Conservation (phyloP, 2,888 invertebrate genomes). For the Orchestes rusci region DNA sequence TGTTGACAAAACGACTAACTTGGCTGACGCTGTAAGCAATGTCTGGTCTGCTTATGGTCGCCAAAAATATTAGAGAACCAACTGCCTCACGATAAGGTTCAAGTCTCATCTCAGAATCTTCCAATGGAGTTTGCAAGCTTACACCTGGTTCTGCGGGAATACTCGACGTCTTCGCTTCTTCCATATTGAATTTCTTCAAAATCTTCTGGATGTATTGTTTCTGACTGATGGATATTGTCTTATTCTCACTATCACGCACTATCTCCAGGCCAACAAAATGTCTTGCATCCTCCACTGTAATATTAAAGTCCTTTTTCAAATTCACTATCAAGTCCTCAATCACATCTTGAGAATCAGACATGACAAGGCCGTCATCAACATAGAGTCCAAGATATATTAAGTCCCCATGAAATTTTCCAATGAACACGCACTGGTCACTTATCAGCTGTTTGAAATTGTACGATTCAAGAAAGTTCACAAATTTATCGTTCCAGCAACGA, state of each 20-base stretch:
- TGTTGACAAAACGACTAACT: conserved; percentile 24
- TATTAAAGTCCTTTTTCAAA: conserved; percentile 8
- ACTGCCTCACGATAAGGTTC: conserved; percentile 28
- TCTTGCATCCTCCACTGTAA: conserved; percentile 4
- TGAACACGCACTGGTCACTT: conserved; percentile 3
- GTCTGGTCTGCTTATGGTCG: conserved; percentile 27
- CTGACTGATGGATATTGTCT: conserved; percentile 2
- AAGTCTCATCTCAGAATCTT: conserved; percentile 6
- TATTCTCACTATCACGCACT: not conserved
- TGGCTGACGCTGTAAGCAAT: conserved; percentile 23
- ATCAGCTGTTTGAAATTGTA: conserved; percentile 1
- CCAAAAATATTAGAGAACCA: conserved; percentile 26
- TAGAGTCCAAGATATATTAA: conserved; percentile 8
- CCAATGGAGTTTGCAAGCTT: conserved; percentile 2
- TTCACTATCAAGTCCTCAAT: conserved; percentile 1
- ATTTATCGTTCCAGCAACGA: conserved; percentile 4
- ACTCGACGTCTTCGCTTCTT: conserved; percentile 4
- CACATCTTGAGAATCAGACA: not conserved
- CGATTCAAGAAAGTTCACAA: conserved; percentile 1
- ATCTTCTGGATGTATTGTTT: conserved; percentile 1
- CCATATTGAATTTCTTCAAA: conserved; percentile 6
- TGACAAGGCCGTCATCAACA: conserved; percentile 13
- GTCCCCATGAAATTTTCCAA: not conserved
- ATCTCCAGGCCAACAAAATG: conserved; percentile 8
- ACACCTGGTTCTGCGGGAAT: not conserved